These are phyloP conservation scores for Nomada ruficornis DNA, from an alignment of 2,888 invertebrate species.

Conservation along the genomic window DNA sequence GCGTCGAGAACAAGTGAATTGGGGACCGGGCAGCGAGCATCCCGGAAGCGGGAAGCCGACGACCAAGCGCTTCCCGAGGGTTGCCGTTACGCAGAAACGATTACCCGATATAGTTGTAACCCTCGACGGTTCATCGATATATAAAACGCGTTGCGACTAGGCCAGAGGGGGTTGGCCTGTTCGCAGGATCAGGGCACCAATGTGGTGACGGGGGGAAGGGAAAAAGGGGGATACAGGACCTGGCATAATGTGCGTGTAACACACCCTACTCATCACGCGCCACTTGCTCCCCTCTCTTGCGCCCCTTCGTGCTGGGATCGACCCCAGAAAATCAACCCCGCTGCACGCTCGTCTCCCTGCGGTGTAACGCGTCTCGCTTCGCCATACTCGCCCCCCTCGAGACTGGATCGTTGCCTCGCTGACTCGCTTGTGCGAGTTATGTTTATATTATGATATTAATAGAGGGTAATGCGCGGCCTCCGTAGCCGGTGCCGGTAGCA, in stretches of 20 bases:
- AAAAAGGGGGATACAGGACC: conserved; percentile 67
- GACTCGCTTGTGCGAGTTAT: conserved; percentile 78
- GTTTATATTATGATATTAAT: conserved; percentile 84
- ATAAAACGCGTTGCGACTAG: conserved; percentile 60
- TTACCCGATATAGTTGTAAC: conserved; percentile 79
- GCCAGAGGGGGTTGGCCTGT: conserved; percentile 47
- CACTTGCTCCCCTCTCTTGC: conserved; percentile 79
- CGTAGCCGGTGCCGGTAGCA: conserved; percentile 67
- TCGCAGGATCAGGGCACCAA: conserved; percentile 64
- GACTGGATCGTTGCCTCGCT: conserved; percentile 60
- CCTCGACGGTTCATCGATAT: conserved; percentile 66
- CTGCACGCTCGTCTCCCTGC: conserved; percentile 60
- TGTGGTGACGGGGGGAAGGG: conserved; percentile 3
- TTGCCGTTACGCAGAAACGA: conserved; percentile 71
- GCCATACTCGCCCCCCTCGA: conserved; percentile 37
- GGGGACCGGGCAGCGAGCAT: neutral
- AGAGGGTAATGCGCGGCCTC: conserved; percentile 78
- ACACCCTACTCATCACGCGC: conserved; percentile 83
- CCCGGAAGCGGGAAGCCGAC: conserved; percentile 64
- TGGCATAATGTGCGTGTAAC: conserved; percentile 81
- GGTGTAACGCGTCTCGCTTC: conserved; percentile 55
- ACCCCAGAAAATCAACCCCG: conserved; percentile 71
- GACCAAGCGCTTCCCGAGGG: conserved; percentile 46
- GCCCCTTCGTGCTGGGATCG: conserved; percentile 59
- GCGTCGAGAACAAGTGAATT: conserved; percentile 19